Evolutionary conservation across 2,113 vertebrate species (phyloP), one percentile per base, ranked within the genome.

Genomic region (Ptyas mucosa): DNA sequence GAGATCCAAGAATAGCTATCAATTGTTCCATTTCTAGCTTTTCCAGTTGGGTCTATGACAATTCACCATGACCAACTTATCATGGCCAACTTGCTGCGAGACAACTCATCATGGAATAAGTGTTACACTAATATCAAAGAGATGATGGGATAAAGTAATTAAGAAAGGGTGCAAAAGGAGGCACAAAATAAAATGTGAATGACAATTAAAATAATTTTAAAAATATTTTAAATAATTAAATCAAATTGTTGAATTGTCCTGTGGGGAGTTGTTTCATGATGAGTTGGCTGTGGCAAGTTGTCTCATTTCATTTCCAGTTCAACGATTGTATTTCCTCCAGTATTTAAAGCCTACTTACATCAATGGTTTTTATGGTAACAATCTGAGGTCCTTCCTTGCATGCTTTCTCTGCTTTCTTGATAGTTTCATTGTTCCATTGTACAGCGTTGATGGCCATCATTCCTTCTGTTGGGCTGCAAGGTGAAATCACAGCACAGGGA

Each of bases 351-450:
- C 24, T 54, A 94, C 96, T 95, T 93, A 97, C 96, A 6, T 97
- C 75, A 43, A 96, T 96, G 5, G 94, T 96, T 95, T 96, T 96
- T 90, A 97, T 94, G 2, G 96, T 0, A 21, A 97, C 95, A 9
- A 87, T 94, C 93, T 97, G 97, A 90, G 94, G 87, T 11, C 94
- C 94, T 87, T 97, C 96, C 90, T 96, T 97, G 94, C 96, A 94
- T 24, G 96, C 96, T 87, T 92, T 95, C 93, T 97, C 96, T 9
- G 97, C 97, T 52, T 10, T 94, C 90, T 92, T 95, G 89, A 96
- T 91, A 49, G 51, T 97, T 20, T 97, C 95, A 1, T 95, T 95
- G 11, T 96, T 94, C 97, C 97, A 97, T 2, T 97, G 96, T 5
- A 97, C 85, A 21, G 94, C 90, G 87, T 92, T 94, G 55, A 97